A percentile compares a stretch with the other conserved stretches of the same genome.
phyloP scores from a whole-genome alignment of 2,113 vertebrate species.

The Aphyosemion australe region DNA sequence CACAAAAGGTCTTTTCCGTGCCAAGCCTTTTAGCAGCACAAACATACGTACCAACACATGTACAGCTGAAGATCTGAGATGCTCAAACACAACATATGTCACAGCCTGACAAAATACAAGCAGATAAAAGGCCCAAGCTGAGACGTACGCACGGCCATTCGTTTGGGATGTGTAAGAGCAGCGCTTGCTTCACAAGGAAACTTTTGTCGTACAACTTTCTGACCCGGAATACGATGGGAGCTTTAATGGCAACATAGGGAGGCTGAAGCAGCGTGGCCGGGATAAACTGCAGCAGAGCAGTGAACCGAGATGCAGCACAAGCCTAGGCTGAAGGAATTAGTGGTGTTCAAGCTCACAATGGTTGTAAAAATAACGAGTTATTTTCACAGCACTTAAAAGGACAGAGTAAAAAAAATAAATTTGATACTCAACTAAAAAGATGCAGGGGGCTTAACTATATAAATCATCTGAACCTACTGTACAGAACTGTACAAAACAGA shows the following conservation, averaged over 20 bases:
- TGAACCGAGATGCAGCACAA: slow-evolving; percentile 52
- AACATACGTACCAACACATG: slow-evolving; percentile 27
- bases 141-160: slow-evolving; percentile 4
- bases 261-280: slow-evolving; percentile 30
- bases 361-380: slow-evolving; percentile 45
- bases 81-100: slow-evolving; percentile 23
- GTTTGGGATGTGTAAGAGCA: background rate
- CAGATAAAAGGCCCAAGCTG: background rate
- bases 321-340: slow-evolving; percentile 49
- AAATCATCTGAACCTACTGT: background rate
- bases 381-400: slow-evolving; percentile 16
- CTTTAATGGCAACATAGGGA: slow-evolving; percentile 61
- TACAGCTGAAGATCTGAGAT: slow-evolving; percentile 19
- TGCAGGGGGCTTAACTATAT: background rate
- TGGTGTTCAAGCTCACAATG: slow-evolving; percentile 37
- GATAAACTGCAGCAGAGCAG: slow-evolving; percentile 44
- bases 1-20: slow-evolving; percentile 60
- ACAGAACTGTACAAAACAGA: too few species aligned
- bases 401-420: slow-evolving; percentile 1
- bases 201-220: background rate
- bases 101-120: slow-evolving; percentile 3
- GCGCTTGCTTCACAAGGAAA: slow-evolving; percentile 11
- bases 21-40: slow-evolving; percentile 49
- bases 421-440: slow-evolving; percentile 8
- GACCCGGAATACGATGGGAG: slow-evolving; percentile 43